Evolutionary conservation across 2,888 invertebrate genomes (phyloP).

Genomic region (Abrostola triplasia): DNA sequence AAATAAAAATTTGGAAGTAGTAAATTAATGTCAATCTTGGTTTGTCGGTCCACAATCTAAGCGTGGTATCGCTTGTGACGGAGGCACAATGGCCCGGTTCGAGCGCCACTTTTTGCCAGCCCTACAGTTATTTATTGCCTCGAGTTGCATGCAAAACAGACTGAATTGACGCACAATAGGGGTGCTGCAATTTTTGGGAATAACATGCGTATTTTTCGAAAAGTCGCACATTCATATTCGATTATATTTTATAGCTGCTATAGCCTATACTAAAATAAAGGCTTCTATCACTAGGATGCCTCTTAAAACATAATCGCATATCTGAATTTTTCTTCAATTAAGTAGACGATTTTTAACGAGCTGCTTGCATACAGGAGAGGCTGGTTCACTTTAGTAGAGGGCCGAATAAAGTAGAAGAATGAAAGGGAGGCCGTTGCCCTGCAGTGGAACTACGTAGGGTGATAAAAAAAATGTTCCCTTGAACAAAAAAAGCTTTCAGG

Average conservation of each 20-base stretch:
- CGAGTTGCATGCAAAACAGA: conserved; percentile 78
- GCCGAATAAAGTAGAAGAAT: no score
- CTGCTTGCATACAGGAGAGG: no score
- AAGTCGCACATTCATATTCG: background rate
- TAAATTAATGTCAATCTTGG: conserved; percentile 58
- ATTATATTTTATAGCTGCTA: background rate
- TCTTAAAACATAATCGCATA: no score
- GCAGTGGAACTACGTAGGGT: no score
- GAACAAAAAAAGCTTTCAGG: no score
- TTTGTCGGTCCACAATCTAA: conserved; percentile 56
- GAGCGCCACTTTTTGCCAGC: conserved; percentile 70
- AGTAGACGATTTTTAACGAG: no score
- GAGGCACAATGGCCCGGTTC: conserved; percentile 71
- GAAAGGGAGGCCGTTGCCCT: no score
- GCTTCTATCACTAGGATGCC: no score
- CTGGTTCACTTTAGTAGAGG: no score
- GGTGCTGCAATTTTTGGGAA: conserved; percentile 53
- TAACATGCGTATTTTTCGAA: background rate
- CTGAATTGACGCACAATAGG: conserved; percentile 73
- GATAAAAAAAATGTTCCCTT: no score
- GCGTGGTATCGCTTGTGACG: conserved; percentile 56
- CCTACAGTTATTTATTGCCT: conserved; percentile 76
- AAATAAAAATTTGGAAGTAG: conserved; percentile 43
- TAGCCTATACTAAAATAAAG: background rate
- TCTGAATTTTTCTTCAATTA: no score